Percentiles rank a stretch among this genome's conserved stretches.
Conservation (phyloP, 2,888 invertebrate genomes). For the Caenorhabditis virilis region DNA sequence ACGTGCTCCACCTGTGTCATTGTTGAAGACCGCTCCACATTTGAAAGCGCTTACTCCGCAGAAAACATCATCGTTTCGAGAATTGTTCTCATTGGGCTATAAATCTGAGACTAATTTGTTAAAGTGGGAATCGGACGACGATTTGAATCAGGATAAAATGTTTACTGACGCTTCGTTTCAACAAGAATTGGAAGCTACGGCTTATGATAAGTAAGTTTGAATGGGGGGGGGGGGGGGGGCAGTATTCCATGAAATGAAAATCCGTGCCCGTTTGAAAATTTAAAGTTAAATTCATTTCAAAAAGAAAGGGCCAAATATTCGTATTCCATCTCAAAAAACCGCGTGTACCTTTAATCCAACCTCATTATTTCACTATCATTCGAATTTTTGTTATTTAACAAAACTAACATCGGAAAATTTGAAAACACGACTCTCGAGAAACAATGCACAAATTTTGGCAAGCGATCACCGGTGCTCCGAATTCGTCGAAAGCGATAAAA, state of each 20-base stretch:
- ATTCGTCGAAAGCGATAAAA: constrained; percentile 9
- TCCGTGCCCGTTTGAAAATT: no score
- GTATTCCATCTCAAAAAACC: no score
- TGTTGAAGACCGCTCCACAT: not conserved
- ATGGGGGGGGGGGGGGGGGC: not conserved
- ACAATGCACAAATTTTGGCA: constrained; percentile 12
- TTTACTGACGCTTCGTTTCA: constrained; percentile 27
- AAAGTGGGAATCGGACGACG: constrained; percentile 22
- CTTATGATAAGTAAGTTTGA: constrained; percentile 42
- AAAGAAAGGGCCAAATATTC: no score
- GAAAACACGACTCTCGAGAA: not conserved
- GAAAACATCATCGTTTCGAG: constrained; percentile 19
- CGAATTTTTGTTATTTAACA: not conserved
- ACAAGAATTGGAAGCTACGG: constrained; percentile 35
- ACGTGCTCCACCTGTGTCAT: not conserved
- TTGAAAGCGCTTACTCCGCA: not conserved
- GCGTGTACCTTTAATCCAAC: no score
- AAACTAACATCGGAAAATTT: not conserved
- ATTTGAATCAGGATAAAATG: not conserved
- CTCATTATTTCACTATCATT: no score
- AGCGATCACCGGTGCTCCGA: constrained; percentile 13
- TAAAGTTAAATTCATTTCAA: no score
- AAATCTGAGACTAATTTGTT: constrained; percentile 7
- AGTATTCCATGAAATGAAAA: no score
- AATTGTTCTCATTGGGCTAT: constrained; percentile 21